Evolutionary conservation across 2,113 vertebrate species (phyloP).

Genomic region (Callochromis pleurospilus): DNA sequence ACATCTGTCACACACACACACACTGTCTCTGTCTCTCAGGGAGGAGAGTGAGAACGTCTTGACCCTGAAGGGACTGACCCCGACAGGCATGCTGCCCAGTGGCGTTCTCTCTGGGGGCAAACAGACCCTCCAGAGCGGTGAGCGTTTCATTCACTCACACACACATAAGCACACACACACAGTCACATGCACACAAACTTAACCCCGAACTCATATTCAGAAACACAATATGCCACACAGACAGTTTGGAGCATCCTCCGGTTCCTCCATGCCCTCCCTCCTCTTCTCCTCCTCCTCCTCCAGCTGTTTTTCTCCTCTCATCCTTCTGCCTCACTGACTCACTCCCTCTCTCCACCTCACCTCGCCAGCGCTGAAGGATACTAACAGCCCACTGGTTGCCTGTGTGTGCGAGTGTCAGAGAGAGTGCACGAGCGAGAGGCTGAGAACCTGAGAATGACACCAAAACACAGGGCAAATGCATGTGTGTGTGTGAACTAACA

Average conservation of each 20-base stretch:
- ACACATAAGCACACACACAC: background rate
- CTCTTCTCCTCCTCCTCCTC: conserved; percentile 12
- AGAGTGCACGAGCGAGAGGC: background rate
- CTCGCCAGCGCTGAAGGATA: conserved; percentile 29
- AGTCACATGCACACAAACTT: background rate
- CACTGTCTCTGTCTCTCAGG: conserved; percentile 39
- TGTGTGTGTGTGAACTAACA: conserved; percentile 3
- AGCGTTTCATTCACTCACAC: conserved; percentile 23
- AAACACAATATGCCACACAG: conserved; percentile 4
- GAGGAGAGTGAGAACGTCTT: conserved; percentile 82
- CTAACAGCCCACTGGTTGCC: conserved; percentile 52
- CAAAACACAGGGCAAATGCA: background rate
- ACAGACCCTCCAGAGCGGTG: conserved; percentile 80
- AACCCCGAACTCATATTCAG: background rate
- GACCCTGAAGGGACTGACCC: conserved; percentile 79
- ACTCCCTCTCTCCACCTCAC: conserved; percentile 48
- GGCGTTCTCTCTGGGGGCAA: conserved; percentile 79
- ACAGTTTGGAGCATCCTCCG: conserved; percentile 4
- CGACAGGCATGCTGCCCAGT: conserved; percentile 80
- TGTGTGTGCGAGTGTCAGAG: background rate
- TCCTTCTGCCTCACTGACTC: conserved; percentile 22
- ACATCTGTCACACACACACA: background rate
- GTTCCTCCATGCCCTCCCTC: background rate
- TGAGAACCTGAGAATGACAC: background rate
- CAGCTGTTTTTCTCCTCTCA: conserved; percentile 27